Base-by-base conservation (phyloP, 2,113 vertebrate species). In the Eleginops maclovinus region DNA sequence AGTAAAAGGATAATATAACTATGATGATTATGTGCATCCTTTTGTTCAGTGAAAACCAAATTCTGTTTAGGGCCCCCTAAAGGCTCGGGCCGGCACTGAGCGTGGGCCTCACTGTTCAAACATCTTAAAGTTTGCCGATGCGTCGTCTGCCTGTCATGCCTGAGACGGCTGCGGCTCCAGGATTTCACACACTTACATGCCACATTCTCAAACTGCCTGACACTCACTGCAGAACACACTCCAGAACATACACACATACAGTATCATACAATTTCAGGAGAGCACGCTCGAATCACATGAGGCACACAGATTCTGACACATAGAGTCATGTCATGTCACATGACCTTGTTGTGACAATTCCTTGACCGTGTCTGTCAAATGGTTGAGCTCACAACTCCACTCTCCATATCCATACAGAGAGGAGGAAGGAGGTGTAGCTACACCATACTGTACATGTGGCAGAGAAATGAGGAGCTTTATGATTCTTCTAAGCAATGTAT, bases 181-280 rank as follows among this genome's bases (percentile, higher is more conserved):
- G 67, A 91, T 90, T 93, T 89, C 92, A 88, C 88, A 91, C 91
- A 89, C 13, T 50, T 88, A 93, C 85, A 84, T 89, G 94, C 85
- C 79, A 95, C 93, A 95, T 95, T 95, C 93, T 95, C 90, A 91
- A 84, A 93, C 88, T 21, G 71, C 71, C 87, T 89, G 87, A 94
- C 81, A 72, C 76, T 81, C 61, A 72, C 77, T 74, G 73, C 46
- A 22, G 59, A 80, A 54, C 77, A 84, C 55, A 51, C 68, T 77
- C 24, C 54, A 60, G 16, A 60, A 80, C 3, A 64, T 21, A 55
- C 31, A 75, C 14, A 24, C 67, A 75, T 16, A 61, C 24, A 43
- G n/a, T 36, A 40, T 59, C 54, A 66, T 51, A 75, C 22, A 64
- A 62, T 69, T 36, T 41, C 44, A 43, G 8, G 47, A n/a, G 31